These are phyloP conservation scores for Linepithema humile DNA, from an alignment of 1,140 invertebrate species.

Conservation along the genomic window DNA sequence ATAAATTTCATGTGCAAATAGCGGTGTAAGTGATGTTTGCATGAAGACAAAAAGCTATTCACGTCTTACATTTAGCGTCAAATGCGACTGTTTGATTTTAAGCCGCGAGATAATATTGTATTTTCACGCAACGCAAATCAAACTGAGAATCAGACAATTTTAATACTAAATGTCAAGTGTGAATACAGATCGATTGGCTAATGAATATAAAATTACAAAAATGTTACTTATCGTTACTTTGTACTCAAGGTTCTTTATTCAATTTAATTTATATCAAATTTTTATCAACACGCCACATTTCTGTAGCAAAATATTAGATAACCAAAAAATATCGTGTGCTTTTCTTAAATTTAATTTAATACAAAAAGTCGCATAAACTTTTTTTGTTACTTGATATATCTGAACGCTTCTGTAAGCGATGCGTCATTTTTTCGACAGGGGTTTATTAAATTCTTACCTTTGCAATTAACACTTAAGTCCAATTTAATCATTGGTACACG, in stretches of 20 bases:
- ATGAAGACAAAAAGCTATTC: constrained; percentile 6
- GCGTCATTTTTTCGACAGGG: too few species aligned
- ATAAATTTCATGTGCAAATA: constrained; percentile 8
- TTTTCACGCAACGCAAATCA: background rate
- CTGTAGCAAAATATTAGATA: background rate
- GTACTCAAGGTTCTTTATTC: background rate
- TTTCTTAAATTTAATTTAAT: too few species aligned
- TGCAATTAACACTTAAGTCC: background rate
- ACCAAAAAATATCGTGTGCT: too few species aligned
- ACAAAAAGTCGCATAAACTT: too few species aligned
- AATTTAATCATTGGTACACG: background rate
- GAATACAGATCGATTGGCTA: background rate
- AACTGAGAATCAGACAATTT: too few species aligned
- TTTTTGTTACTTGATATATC: too few species aligned
- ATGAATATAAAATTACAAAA: background rate
- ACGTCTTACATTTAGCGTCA: background rate
- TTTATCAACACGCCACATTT: background rate
- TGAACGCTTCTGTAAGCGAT: too few species aligned
- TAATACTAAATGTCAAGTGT: background rate
- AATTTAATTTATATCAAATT: constrained; percentile 2
- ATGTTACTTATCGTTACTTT: background rate
- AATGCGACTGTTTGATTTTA: background rate
- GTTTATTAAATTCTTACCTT: constrained; percentile 4
- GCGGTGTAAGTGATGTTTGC: background rate
- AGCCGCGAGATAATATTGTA: background rate